Evolutionary conservation across 2,888 invertebrate genomes (phyloP), one percentile per base, ranked within the genome.

Genomic region (Nymphalis c-album): DNA sequence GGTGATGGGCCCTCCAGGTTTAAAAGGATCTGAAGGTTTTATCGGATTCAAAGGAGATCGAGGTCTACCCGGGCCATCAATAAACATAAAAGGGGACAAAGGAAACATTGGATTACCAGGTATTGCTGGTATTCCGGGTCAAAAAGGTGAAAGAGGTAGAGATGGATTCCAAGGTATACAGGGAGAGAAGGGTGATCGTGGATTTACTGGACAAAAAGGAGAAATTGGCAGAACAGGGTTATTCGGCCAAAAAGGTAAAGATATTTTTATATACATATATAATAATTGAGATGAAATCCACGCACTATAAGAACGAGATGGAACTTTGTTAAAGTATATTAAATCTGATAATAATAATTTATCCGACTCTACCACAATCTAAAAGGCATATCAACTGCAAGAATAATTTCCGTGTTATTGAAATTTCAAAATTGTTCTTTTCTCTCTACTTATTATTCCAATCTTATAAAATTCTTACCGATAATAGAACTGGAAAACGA

Each of bases 51-150:
- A 94, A 78, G 96, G 97, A 75, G 95, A 96, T 63, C 93, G 94
- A 75, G 97, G 97, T 71, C 88, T 93, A 13, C 95, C 95, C 58
- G 97, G 97, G 16, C 77, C 83, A 59, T 86, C 94, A 48, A 94
- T 96, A 40, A 94, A 95, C 71, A 93, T 95, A 47, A 96, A 94
- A 72, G 97, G 97, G 70, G 94, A 94, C 13, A 96, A 96, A 80
- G 97, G 97, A 80, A 95, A 95, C 67, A 83, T 89, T 69, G 97
- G 97, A 60, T 93, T 93, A 60, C 93, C 93, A n/a, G 97, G 97
- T 17, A 80, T 94, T 35, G 90, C 93, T 63, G 97, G 97, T 40
- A 77, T 87, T 7, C 89, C 88, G 60, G 97, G 96, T 47, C 80
- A 85, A 45, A 93, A 93, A 70, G 96, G 96, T 68, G 85, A 94